Conservation (phyloP, 2,113 vertebrate species). For the Orthonyx spaldingii region DNA sequence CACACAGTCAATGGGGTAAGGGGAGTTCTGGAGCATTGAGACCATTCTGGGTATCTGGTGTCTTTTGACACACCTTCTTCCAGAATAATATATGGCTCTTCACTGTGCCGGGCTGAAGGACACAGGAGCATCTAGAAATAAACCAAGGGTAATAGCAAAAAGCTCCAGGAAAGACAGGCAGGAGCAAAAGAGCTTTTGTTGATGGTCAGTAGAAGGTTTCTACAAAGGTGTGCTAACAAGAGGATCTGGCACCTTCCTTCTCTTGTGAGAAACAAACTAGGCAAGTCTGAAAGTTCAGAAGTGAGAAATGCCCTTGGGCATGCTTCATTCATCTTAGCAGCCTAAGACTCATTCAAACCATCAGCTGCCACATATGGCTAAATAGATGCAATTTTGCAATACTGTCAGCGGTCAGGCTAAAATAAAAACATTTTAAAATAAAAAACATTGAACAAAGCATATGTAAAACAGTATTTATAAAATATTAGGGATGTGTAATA, state of each 20-base stretch:
- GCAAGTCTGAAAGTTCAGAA: neutral
- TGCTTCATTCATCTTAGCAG: neutral
- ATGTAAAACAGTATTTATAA: neutral
- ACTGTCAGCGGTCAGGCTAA: neutral
- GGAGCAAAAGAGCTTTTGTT: neutral
- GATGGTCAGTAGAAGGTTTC: neutral
- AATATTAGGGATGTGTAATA: neutral
- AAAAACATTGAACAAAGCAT: neutral
- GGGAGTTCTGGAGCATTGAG: neutral
- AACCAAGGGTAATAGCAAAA: neutral
- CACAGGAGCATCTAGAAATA: neutral
- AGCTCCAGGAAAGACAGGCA: neutral
- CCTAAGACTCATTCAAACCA: neutral
- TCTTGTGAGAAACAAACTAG: neutral
- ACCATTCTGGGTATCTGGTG: neutral
- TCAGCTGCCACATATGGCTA: neutral
- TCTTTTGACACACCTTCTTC: neutral
- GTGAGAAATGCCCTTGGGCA: neutral
- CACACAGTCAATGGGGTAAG: accelerated
- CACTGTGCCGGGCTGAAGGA: neutral
- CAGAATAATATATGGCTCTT: neutral
- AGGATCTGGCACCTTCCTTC: neutral
- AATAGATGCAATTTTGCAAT: neutral
- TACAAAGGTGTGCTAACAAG: neutral
- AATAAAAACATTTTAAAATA: neutral